These are phyloP conservation scores for Hippopotamyrus pictus DNA, from an alignment of 2,797 vertebrate species.

Conservation along the genomic window DNA sequence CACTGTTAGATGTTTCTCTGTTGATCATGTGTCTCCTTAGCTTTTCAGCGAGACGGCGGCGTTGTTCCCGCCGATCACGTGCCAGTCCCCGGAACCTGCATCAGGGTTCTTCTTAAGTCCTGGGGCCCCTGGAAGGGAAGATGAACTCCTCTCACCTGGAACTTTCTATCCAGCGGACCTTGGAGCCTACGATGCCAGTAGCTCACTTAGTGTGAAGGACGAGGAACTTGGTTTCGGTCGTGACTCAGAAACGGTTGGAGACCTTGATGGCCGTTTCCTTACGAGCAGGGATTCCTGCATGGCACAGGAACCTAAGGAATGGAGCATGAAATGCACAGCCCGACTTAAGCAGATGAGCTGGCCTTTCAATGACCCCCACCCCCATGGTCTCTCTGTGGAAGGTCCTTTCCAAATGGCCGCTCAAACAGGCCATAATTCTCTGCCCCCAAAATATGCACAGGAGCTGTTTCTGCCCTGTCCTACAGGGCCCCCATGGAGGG, in stretches of 20 bases:
- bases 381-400: background rate
- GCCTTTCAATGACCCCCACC: background rate
- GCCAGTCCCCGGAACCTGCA: conserved; percentile 41
- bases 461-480: conserved; percentile 7
- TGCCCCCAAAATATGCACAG: background rate
- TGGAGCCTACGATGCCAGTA: conserved; percentile 12
- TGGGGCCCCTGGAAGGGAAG: conserved; percentile 10
- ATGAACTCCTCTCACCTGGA: conserved; percentile 23
- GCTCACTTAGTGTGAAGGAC: background rate
- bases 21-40: conserved; percentile 54
- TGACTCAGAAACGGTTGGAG: conserved; percentile 22
- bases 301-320: conserved; percentile 28
- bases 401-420: conserved; percentile 18
- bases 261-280: background rate
- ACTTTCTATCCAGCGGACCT: background rate
- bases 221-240: conserved; percentile 18
- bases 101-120: conserved; percentile 21
- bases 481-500: conserved; percentile 12
- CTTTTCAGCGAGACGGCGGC: conserved; percentile 74
- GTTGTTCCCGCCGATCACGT: conserved; percentile 34
- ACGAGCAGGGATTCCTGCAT: conserved; percentile 31
- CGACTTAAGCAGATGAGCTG: background rate
- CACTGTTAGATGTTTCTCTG: background rate
- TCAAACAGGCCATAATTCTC: conserved; percentile 14
- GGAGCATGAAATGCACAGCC: conserved; percentile 19